These are phyloP conservation scores for Urocynchramus pylzowi DNA, from an alignment of 2,113 vertebrate genomes.

Conservation along the genomic window DNA sequence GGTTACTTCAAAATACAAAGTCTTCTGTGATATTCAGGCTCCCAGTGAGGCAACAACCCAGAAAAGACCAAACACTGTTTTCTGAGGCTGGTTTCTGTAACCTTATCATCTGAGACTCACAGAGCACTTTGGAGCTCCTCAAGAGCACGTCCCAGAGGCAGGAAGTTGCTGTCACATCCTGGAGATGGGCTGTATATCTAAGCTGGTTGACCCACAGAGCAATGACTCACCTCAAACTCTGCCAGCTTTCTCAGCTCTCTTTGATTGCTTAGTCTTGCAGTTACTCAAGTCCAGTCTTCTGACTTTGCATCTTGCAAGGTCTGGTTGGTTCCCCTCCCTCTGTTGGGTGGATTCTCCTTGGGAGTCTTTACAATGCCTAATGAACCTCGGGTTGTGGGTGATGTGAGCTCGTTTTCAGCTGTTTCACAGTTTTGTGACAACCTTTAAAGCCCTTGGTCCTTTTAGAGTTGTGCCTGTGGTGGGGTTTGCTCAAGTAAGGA, in stretches of 20 bases:
- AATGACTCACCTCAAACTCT: neutral
- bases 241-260: neutral
- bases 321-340: neutral
- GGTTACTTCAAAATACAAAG: neutral
- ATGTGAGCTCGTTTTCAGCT: neutral
- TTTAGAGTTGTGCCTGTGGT: neutral
- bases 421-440: neutral
- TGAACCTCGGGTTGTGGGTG: neutral
- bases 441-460: neutral
- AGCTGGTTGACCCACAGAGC: neutral
- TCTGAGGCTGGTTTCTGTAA: neutral
- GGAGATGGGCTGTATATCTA: neutral
- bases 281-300: neutral
- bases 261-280: neutral
- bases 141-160: neutral
- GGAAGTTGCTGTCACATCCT: neutral
- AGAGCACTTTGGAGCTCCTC: fast-evolving
- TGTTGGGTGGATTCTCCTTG: neutral
- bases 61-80: neutral
- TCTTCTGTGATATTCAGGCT: neutral
- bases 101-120: neutral
- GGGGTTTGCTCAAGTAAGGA: neutral
- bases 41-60: neutral
- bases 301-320: neutral
- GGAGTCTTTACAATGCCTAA: neutral